Evolutionary conservation across 2,888 invertebrate species (phyloP).

Genomic region (Athalia cordata): DNA sequence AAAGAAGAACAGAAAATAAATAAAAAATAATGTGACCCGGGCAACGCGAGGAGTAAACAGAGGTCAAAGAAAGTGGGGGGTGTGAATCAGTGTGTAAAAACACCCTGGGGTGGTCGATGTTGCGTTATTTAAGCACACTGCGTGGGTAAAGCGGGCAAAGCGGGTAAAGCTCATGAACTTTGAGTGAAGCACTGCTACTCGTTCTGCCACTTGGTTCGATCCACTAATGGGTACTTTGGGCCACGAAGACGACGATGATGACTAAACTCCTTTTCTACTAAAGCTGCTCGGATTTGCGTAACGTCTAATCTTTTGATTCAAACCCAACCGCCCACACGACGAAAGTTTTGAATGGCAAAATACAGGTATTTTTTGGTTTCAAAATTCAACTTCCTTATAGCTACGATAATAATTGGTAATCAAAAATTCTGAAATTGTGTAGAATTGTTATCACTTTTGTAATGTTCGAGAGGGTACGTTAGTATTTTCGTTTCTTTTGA

Average conservation of each 20-base stretch:
- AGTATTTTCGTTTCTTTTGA: too few relatives aligned
- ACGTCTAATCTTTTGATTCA: background rate
- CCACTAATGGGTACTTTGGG: conserved; percentile 33
- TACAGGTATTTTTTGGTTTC: too few relatives aligned
- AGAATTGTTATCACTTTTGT: too few relatives aligned
- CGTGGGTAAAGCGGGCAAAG: background rate
- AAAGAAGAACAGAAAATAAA: too few relatives aligned
- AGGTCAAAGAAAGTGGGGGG: conserved; percentile 6
- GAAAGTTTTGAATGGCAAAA: too few relatives aligned
- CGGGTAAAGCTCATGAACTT: conserved; percentile 36
- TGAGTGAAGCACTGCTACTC: conserved; percentile 3
- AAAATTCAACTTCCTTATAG: too few relatives aligned
- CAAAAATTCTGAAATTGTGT: too few relatives aligned
- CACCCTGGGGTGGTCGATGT: conserved; percentile 19
- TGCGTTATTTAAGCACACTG: conserved; percentile 27
- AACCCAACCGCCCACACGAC: too few relatives aligned
- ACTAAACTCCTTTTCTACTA: conserved; percentile 5
- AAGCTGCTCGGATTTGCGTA: background rate
- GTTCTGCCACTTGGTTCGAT: conserved; percentile 3
- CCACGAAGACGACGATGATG: conserved; percentile 18
- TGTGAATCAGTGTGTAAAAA: conserved; percentile 24
- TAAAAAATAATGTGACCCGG: conserved; percentile 11
- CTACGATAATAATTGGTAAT: too few relatives aligned
- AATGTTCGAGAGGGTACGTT: too few relatives aligned
- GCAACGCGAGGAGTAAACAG: conserved; percentile 20